Evolutionary conservation across 2,888 invertebrate species (phyloP), one percentile per base, ranked within the genome.

Genomic region (Linnaemya vulpina): DNA sequence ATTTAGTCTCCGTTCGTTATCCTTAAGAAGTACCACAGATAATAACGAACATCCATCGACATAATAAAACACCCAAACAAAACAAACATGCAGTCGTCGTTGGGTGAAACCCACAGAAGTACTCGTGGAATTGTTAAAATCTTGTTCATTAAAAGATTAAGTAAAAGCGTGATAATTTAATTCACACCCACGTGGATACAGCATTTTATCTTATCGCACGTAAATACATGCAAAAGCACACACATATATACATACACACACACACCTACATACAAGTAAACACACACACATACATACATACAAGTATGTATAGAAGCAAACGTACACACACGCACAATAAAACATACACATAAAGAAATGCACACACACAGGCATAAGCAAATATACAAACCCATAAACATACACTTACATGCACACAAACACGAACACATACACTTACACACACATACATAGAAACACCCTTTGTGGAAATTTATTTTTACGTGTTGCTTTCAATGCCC

Each of bases 151-250:
- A 70, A 30, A 30, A 63, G 77, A 68, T 74, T 49, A 62, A 74
- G 55, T 60, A 60, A 62, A 68, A 78, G 73, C 68, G 74, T 49
- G 74, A 78, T 83, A 83, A 83, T 74, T 78, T 58, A 68, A 63
- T 74, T 62, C n/a, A 53, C 73, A 68, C 30, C 46, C 53, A 53
- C 60, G 40, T 51, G 20, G 35, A 46, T 25, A 49, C 15, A 22
- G n/a, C 40, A 51, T 51, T 25, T 17, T 63, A 62, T 22, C 22
- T 22, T 62, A 35, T 11, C 58, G n/a, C 35, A 35, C 22, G 25
- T 4, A 15, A 15, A 25, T 10, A 62, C 73, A 63, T n/a, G 25
- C 53, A 62, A 51, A 67, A 22, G n/a, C 17, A 53, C 20, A 38
- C 15, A 38, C 55, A 7, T 49, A 53, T 3, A 10, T 38, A 62